Percentiles rank a stretch among this genome's conserved stretches.
Conservation (phyloP, 2,113 vertebrate species). For the Misgurnus mizolepis region DNA sequence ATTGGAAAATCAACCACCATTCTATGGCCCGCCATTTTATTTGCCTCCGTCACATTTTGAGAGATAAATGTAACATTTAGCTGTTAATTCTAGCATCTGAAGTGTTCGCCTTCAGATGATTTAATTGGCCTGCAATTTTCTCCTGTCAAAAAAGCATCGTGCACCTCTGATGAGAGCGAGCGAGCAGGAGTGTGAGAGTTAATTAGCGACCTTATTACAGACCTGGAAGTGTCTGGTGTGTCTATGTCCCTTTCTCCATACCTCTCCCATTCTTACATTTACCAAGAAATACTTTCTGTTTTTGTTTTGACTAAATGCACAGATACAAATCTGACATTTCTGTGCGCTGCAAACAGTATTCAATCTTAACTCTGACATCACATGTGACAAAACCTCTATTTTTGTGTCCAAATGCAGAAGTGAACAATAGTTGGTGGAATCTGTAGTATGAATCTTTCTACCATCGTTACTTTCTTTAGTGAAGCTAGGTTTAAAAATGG, state of each 20-base stretch:
- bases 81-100: constrained; percentile 76
- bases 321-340: not conserved
- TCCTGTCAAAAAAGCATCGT: constrained; percentile 79
- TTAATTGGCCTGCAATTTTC: constrained; percentile 82
- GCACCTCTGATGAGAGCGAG: constrained; percentile 73
- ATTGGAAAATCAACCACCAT: constrained; percentile 19
- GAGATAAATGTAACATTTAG: constrained; percentile 76
- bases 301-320: no score
- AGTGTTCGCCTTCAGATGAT: constrained; percentile 79
- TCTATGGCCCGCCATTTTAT: constrained; percentile 26
- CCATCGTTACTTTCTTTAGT: no score
- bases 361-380: no score
- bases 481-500: no score
- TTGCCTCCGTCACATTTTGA: constrained; percentile 60
- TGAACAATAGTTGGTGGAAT: no score
- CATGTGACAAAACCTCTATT: no score
- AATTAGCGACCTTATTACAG: constrained; percentile 82
- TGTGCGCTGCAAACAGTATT: no score
- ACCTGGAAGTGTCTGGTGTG: constrained; percentile 74
- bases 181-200: constrained; percentile 73
- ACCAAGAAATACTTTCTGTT: not conserved
- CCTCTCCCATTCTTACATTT: constrained; percentile 6
- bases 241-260: constrained; percentile 50
- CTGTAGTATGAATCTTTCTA: no score
- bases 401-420: no score